phyloP scores from a whole-genome alignment of 2,797 vertebrate species.

The Eutrigla gurnardus region DNA sequence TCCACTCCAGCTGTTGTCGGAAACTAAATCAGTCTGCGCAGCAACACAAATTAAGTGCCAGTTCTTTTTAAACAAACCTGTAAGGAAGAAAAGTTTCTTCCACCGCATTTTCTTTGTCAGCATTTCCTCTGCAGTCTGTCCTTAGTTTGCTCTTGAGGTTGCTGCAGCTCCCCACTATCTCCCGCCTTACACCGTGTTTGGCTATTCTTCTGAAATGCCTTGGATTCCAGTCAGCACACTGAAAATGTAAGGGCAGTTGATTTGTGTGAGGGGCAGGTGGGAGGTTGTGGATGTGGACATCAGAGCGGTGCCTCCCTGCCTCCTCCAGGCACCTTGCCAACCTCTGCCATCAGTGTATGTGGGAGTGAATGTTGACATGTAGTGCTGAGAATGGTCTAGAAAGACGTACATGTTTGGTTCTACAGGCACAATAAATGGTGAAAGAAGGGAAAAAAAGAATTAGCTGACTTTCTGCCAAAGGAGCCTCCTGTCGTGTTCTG shows the following conservation, averaged over 20 bases:
- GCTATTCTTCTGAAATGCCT: constrained; percentile 15
- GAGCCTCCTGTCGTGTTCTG: constrained; percentile 6
- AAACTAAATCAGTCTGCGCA: constrained; percentile 9
- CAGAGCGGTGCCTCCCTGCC: too few species aligned
- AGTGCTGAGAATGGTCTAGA: too few species aligned
- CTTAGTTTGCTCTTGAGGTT: constrained; percentile 32
- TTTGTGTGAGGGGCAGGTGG: constrained; percentile 21
- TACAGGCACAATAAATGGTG: neutral
- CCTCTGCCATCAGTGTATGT: too few species aligned
- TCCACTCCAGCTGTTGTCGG: neutral
- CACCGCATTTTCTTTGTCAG: constrained; percentile 2
- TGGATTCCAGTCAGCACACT: constrained; percentile 14
- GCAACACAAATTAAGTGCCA: neutral
- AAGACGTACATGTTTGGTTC: neutral
- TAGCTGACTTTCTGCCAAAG: constrained; percentile 1
- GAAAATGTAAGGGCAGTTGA: constrained; percentile 33
- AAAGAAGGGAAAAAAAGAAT: constrained; percentile 12
- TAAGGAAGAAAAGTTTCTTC: neutral
- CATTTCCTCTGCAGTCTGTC: constrained; percentile 24
- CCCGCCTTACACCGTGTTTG: constrained; percentile 13
- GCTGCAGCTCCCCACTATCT: constrained; percentile 11
- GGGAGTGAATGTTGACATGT: too few species aligned
- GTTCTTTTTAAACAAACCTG: constrained; percentile 1
- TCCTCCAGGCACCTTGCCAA: too few species aligned
- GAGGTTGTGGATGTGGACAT: constrained; percentile 19